phyloP scores from a whole-genome alignment of 2,888 invertebrate species.

The Pteria penguin region DNA sequence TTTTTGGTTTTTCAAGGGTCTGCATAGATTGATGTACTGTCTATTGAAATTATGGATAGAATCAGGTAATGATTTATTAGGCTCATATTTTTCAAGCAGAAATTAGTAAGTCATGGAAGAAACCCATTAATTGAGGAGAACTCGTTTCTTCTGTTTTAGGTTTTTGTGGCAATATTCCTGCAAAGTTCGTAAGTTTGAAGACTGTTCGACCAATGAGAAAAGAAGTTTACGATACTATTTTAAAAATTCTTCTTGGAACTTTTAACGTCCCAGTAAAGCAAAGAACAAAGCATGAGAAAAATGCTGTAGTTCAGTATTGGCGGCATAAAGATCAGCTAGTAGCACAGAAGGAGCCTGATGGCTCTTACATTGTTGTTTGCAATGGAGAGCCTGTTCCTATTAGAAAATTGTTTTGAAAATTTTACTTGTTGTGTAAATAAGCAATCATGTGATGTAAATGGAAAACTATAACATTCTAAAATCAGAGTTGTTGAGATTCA shows the following conservation, averaged over 20 bases:
- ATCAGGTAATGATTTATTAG: not conserved
- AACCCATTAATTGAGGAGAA: too few species aligned
- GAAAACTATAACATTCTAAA: too few species aligned
- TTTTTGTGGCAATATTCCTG: not conserved
- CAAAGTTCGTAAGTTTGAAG: too few species aligned
- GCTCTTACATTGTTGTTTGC: not conserved
- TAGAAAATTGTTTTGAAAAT: too few species aligned
- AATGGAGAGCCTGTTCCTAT: not conserved
- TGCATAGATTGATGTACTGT: too few species aligned
- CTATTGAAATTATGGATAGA: too few species aligned
- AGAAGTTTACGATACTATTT: constrained; percentile 16
- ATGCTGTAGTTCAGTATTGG: constrained; percentile 27
- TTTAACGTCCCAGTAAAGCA: constrained; percentile 24
- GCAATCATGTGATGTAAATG: too few species aligned
- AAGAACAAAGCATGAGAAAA: constrained; percentile 17
- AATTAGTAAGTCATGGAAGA: not conserved
- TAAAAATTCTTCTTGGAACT: constrained; percentile 9
- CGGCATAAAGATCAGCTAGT: not conserved
- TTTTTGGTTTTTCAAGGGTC: too few species aligned
- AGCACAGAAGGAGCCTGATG: not conserved
- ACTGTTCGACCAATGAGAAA: constrained; percentile 16
- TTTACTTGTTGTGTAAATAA: too few species aligned
- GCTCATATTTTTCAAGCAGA: not conserved
- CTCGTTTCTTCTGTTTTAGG: constrained; percentile 5
- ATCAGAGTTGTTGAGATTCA: too few species aligned